A percentile compares a stretch with the other conserved stretches of the same genome.
Conservation (phyloP, 2,113 vertebrate species). For the Calonectris borealis region DNA sequence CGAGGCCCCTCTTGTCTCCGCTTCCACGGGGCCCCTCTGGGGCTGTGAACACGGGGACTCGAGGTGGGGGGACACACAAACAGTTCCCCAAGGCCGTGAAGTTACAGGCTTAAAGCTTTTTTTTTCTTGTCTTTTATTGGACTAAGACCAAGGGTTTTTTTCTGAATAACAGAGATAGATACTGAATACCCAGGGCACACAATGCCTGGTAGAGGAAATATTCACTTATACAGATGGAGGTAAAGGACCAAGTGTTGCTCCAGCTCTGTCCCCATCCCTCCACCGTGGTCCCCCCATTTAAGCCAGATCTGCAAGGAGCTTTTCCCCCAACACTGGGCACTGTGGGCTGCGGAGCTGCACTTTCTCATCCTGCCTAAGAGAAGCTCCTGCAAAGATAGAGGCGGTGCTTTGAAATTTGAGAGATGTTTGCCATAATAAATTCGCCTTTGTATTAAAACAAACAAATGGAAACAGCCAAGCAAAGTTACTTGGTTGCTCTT, state of each 20-base stretch:
- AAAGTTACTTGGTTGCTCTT: background rate
- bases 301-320: background rate
- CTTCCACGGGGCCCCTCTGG: background rate
- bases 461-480: background rate
- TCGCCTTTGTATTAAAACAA: background rate
- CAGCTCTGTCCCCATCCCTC: background rate
- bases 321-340: background rate
- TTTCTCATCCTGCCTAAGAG: background rate
- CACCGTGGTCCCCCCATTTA: background rate
- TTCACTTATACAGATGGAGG: background rate
- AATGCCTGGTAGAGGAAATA: background rate
- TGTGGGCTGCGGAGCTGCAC: background rate
- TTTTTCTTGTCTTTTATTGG: background rate
- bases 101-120: background rate
- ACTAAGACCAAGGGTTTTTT: background rate
- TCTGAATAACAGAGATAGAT: background rate
- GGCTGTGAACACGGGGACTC: background rate
- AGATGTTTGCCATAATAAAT: background rate
- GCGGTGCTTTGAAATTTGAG: background rate
- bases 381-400: background rate
- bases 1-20: fast-evolving
- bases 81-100: background rate
- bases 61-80: fast-evolving
- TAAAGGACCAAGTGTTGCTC: background rate
- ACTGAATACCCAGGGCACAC: background rate